These are phyloP conservation scores for Agonopterix arenella DNA, from an alignment of 2,888 invertebrate species.

Conservation along the genomic window DNA sequence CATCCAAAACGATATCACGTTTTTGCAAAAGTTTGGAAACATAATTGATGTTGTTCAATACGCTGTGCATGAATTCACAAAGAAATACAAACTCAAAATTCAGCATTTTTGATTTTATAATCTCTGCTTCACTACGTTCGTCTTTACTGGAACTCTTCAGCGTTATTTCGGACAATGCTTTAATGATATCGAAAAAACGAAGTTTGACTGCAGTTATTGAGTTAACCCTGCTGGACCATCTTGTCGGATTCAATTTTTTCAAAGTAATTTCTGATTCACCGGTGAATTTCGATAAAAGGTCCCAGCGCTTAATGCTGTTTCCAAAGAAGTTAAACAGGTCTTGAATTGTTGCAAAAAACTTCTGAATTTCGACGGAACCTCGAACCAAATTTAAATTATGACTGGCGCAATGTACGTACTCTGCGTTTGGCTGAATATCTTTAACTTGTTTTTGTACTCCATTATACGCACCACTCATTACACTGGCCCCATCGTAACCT, in stretches of 20 bases:
- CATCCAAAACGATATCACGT: conserved; percentile 11
- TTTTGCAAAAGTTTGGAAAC: conserved; percentile 13
- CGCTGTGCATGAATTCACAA: conserved; percentile 13
- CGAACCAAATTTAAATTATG: conserved; percentile 17
- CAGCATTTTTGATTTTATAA: conserved; percentile 13
- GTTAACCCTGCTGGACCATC: conserved; percentile 10
- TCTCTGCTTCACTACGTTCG: conserved; percentile 16
- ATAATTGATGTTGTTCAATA: conserved; percentile 15
- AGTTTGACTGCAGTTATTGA: conserved; percentile 7
- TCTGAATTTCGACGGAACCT: conserved; percentile 11
- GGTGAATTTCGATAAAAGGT: conserved; percentile 5
- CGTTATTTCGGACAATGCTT: conserved; percentile 13
- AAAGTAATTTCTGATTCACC: conserved; percentile 1
- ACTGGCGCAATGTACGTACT: conserved; percentile 15
- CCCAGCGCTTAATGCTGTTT: conserved; percentile 11
- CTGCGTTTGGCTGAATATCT: conserved; percentile 21
- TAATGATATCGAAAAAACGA: conserved; percentile 9
- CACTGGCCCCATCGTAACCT: conserved; percentile 26
- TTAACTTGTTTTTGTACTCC: conserved; percentile 20
- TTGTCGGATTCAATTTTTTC: conserved; percentile 10
- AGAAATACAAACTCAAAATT: conserved; percentile 13
- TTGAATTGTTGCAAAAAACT: conserved; percentile 11
- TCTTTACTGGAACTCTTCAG: too few species aligned
- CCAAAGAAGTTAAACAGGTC: conserved; percentile 11
- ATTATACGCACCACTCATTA: conserved; percentile 17